These are phyloP conservation scores for Cinclus mexicanus DNA, from an alignment of 2,113 vertebrate species.

Conservation along the genomic window DNA sequence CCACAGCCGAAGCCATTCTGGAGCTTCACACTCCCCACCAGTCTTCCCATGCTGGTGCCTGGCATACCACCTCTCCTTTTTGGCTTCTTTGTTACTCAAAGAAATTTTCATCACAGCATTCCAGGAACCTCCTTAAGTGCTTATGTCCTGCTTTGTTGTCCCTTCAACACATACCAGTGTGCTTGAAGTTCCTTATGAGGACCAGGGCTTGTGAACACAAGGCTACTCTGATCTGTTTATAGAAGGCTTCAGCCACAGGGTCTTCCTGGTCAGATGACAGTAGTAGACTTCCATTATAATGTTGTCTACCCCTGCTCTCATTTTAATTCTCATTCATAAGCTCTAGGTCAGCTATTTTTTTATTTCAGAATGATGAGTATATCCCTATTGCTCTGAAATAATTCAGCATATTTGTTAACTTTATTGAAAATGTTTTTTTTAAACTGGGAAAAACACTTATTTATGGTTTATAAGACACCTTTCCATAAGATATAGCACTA, in stretches of 20 bases:
- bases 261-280: background rate
- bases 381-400: background rate
- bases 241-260: background rate
- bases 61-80: background rate
- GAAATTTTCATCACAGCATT: background rate
- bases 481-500: background rate
- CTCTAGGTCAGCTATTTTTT: background rate
- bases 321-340: background rate
- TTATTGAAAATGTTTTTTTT: background rate
- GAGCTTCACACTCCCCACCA: background rate
- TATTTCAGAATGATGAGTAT: background rate
- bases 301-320: background rate
- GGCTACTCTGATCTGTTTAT: no score
- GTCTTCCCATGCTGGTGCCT: background rate
- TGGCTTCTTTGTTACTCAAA: background rate
- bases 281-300: background rate
- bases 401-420: background rate
- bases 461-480: background rate
- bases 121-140: background rate
- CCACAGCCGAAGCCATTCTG: background rate
- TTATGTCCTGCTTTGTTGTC: background rate
- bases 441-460: background rate
- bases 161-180: background rate
- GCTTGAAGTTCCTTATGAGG: background rate
- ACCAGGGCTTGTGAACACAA: background rate